A percentile compares a stretch with the other conserved stretches of the same genome.
Conservation (phyloP, 2,113 vertebrate genomes). For the Petroica traversi region DNA sequence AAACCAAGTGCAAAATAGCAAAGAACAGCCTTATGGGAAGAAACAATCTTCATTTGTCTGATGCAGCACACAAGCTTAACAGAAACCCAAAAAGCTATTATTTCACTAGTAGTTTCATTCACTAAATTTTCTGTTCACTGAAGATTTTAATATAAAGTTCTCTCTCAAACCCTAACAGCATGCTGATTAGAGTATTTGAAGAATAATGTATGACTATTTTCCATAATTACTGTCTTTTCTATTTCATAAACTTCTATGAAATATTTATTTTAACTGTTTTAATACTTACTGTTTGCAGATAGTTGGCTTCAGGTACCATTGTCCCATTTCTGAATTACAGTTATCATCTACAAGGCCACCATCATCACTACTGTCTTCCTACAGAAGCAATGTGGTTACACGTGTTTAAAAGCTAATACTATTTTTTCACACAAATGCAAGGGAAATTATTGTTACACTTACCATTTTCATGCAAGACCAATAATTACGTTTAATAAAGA, state of each 20-base stretch:
- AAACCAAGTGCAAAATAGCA: not conserved
- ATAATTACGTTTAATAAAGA: not conserved
- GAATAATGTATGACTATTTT: not conserved
- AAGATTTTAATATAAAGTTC: not conserved
- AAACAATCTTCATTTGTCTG: not conserved
- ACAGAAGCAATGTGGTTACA: slow-evolving; percentile 8
- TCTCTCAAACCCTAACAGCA: not conserved
- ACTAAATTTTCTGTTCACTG: not conserved
- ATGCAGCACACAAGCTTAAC: not conserved
- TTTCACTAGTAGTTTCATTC: not conserved
- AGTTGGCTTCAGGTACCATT: slow-evolving; percentile 79
- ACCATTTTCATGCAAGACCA: not conserved
- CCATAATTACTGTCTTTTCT: not conserved
- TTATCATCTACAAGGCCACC: slow-evolving; percentile 84
- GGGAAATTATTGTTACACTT: not conserved
- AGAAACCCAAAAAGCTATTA: not conserved
- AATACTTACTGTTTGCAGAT: slow-evolving; percentile 92
- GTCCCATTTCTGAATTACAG: slow-evolving; percentile 77
- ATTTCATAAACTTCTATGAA: not conserved
- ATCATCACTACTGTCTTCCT: slow-evolving; percentile 96
- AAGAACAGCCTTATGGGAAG: not conserved
- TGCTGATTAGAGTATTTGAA: not conserved
- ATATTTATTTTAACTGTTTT: not conserved
- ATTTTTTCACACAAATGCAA: not conserved
- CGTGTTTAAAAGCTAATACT: not conserved